phyloP scores from a whole-genome alignment of 2,888 invertebrate genomes.

The Campoletis raptor region DNA sequence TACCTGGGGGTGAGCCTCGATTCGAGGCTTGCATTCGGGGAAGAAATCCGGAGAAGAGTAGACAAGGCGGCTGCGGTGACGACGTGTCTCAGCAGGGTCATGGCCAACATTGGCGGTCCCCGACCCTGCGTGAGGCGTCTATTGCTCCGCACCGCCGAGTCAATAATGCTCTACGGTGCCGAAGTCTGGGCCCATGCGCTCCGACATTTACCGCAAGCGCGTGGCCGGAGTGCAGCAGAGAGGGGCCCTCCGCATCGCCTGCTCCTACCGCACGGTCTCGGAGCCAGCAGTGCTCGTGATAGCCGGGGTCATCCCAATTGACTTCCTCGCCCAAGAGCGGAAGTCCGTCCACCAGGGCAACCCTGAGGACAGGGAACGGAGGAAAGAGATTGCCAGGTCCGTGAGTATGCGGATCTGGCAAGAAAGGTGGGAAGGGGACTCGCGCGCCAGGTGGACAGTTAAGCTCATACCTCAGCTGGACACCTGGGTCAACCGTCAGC shows the following conservation, averaged over 20 bases:
- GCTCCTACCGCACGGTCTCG: conserved; percentile 27
- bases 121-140: background rate
- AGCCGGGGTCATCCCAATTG: background rate
- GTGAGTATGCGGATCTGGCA: too few species aligned
- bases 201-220: background rate
- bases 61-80: conserved; percentile 58
- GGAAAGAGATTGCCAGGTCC: too few species aligned
- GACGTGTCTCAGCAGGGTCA: conserved; percentile 58
- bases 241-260: conserved; percentile 27
- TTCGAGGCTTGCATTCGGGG: conserved; percentile 15
- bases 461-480: too few species aligned
- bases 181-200: conserved; percentile 32
- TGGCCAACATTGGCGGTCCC: conserved; percentile 64
- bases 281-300: background rate
- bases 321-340: background rate
- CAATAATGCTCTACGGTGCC: conserved; percentile 43
- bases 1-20: conserved; percentile 49
- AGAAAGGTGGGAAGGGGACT: too few species aligned
- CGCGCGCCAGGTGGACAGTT: too few species aligned
- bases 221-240: background rate
- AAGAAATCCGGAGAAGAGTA: conserved; percentile 34
- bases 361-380: too few species aligned
- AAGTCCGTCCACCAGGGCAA: too few species aligned
- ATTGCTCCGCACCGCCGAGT: conserved; percentile 52
- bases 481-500: too few species aligned